These are phyloP conservation scores for Cryptotermes secundus DNA, from an alignment of 1,140 invertebrate genomes.

Conservation along the genomic window DNA sequence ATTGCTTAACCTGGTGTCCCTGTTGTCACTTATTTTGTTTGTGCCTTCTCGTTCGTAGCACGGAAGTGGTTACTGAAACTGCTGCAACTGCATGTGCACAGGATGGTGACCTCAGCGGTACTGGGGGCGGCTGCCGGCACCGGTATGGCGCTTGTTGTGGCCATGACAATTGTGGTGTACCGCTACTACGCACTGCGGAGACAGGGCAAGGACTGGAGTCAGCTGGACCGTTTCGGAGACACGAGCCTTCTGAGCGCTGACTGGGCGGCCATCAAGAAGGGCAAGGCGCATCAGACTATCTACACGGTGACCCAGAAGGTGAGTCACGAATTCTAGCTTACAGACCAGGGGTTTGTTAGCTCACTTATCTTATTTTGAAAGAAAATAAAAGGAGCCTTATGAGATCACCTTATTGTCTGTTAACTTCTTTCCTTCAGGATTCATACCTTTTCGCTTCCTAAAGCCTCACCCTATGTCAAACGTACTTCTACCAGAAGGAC, in stretches of 20 bases:
- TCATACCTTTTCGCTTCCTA: no score
- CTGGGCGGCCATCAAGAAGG: background rate
- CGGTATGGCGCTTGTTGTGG: slow-evolving; percentile 44
- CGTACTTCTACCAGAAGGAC: no score
- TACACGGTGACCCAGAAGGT: slow-evolving; percentile 22
- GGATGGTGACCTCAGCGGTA: slow-evolving; percentile 47
- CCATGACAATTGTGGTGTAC: slow-evolving; percentile 45
- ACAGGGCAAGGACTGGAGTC: slow-evolving; percentile 40
- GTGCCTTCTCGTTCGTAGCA: no score
- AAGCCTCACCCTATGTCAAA: no score
- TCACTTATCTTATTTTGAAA: background rate
- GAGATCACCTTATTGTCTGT: no score
- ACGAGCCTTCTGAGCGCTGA: background rate
- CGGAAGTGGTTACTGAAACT: no score
- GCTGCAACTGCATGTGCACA: no score
- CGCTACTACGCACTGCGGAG: slow-evolving; percentile 42
- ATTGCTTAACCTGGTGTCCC: no score
- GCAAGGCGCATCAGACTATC: background rate
- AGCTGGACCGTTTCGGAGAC: slow-evolving; percentile 38
- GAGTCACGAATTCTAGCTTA: background rate
- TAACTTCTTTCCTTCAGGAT: no score
- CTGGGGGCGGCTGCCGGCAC: slow-evolving; percentile 52
- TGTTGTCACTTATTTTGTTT: no score
- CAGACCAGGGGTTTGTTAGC: no score
- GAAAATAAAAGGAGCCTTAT: no score